Conservation (phyloP, 2,797 vertebrate genomes). For the Pteronotus mesoamericanus region DNA sequence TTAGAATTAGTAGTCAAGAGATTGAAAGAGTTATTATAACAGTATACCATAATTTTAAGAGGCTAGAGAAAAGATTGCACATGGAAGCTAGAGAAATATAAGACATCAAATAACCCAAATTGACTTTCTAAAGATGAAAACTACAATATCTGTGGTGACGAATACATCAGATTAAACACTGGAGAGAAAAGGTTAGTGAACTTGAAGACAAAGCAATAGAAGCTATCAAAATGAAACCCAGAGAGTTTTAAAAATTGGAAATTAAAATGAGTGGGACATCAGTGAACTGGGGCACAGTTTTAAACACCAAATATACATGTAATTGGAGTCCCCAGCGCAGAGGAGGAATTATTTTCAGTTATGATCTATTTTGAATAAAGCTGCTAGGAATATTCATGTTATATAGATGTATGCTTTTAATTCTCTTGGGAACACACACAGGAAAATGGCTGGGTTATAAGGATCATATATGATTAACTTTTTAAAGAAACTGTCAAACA, state of each 20-base stretch:
- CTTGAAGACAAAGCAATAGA: neutral
- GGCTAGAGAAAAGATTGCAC: neutral
- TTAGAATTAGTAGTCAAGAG: conserved; percentile 1
- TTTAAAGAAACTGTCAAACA: neutral
- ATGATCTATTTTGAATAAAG: conserved; percentile 4
- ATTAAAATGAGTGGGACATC: conserved; percentile 1
- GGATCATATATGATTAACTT: neutral
- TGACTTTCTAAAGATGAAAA: neutral
- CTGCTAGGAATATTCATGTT: neutral
- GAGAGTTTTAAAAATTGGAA: neutral
- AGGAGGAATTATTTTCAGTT: neutral
- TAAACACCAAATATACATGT: conserved; percentile 17
- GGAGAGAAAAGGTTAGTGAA: neutral
- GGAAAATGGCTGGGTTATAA: neutral
- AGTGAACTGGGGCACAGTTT: neutral
- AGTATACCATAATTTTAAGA: neutral
- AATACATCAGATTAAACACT: neutral
- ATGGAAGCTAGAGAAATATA: neutral
- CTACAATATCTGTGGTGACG: neutral
- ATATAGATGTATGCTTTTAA: neutral
- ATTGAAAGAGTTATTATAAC: neutral
- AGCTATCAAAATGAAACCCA: neutral
- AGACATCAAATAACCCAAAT: neutral
- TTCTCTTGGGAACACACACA: neutral
- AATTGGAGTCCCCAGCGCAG: neutral